Percentiles rank a stretch among this genome's conserved stretches.
These are phyloP conservation scores for Cossypha polioptera DNA, from an alignment of 2,797 vertebrate genomes.

Conservation along the genomic window DNA sequence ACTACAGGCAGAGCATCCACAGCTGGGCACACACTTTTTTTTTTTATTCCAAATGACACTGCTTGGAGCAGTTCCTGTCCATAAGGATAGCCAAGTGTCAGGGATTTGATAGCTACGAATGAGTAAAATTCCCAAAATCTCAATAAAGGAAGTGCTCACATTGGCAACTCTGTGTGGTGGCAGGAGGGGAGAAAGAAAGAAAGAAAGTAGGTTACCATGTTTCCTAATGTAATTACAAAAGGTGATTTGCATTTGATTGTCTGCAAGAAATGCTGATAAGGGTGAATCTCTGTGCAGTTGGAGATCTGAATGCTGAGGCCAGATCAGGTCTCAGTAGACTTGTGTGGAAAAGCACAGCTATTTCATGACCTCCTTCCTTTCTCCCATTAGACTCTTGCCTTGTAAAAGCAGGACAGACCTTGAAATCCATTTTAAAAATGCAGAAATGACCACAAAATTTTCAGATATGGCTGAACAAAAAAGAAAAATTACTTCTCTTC, in stretches of 20 bases:
- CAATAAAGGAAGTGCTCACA: rapidly evolving
- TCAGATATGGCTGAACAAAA: neutral
- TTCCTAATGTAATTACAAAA: slow-evolving; percentile 42
- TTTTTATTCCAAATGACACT: neutral
- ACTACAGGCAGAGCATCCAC: neutral
- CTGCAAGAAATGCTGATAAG: slow-evolving; percentile 22
- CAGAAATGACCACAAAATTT: neutral
- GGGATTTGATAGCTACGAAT: neutral
- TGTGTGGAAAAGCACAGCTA: neutral
- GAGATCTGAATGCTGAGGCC: slow-evolving; percentile 29
- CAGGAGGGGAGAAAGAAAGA: neutral
- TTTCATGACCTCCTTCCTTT: slow-evolving; percentile 30
- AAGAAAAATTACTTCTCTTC: neutral
- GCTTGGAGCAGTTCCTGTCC: neutral
- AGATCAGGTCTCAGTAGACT: slow-evolving; percentile 28
- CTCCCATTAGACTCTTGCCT: neutral
- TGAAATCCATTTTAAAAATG: neutral
- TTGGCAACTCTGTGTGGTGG: neutral
- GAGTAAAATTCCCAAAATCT: neutral
- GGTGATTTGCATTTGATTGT: slow-evolving; percentile 35
- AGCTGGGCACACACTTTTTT: neutral
- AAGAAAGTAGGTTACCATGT: slow-evolving; percentile 35
- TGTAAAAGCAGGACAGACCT: neutral
- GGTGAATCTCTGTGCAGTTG: slow-evolving; percentile 19
- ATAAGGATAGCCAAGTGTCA: neutral